These are phyloP conservation scores for Labeo calbasu DNA, from an alignment of 2,797 vertebrate genomes.

Conservation along the genomic window DNA sequence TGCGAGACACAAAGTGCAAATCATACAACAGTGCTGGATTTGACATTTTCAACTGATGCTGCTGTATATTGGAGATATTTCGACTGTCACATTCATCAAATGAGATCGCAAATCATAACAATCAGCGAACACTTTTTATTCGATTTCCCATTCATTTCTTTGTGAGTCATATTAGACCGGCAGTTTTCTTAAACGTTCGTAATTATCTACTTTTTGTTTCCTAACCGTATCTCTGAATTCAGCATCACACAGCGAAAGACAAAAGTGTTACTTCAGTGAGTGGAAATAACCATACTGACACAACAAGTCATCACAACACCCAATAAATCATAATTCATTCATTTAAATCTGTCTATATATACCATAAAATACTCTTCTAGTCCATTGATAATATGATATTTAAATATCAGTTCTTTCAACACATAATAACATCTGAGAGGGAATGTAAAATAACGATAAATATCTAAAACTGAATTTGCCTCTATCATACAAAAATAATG, in stretches of 20 bases:
- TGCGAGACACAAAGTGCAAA: conserved; percentile 56
- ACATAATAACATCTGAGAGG: conserved; percentile 55
- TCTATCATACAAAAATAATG: conserved; percentile 64
- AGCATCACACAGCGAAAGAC: conserved; percentile 23
- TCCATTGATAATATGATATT: conserved; percentile 43
- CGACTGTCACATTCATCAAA: conserved; percentile 63
- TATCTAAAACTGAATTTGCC: conserved; percentile 51
- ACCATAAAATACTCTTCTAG: conserved; percentile 59
- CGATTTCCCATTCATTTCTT: conserved; percentile 14
- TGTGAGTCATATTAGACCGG: conserved; percentile 18
- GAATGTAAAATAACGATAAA: conserved; percentile 50
- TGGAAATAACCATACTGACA: conserved; percentile 40
- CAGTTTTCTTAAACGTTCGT: conserved; percentile 21
- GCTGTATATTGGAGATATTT: conserved; percentile 55
- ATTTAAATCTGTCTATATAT: conserved; percentile 52
- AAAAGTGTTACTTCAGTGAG: conserved; percentile 38
- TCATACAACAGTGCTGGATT: conserved; percentile 46
- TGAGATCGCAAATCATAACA: conserved; percentile 57
- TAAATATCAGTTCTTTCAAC: conserved; percentile 53
- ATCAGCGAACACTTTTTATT: conserved; percentile 2
- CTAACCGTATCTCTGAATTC: not conserved
- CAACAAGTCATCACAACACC: conserved; percentile 50
- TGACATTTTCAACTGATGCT: conserved; percentile 43
- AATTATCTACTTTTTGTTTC: not conserved
- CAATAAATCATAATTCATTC: conserved; percentile 50